phyloP scores from a whole-genome alignment of 2,888 invertebrate genomes.

The Hypolimnas misippus region DNA sequence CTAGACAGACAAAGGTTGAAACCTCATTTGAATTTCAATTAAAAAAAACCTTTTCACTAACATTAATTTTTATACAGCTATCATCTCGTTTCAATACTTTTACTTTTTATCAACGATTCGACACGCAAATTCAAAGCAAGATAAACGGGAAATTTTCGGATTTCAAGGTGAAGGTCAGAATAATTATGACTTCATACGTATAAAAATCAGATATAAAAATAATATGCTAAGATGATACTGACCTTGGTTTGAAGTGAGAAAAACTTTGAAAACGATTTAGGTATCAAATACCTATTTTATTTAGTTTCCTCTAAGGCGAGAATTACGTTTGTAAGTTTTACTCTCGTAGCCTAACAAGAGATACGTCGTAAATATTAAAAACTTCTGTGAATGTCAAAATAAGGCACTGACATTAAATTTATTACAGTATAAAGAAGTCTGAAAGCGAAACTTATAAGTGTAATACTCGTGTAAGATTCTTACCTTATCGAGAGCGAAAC shows the following conservation, averaged over 20 bases:
- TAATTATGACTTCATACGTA: slow-evolving; percentile 23
- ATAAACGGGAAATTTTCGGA: slow-evolving; percentile 23
- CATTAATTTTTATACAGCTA: not conserved
- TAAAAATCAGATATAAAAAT: slow-evolving; percentile 11
- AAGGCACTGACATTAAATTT: too few species aligned
- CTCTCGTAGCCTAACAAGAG: too few species aligned
- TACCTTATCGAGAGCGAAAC: too few species aligned
- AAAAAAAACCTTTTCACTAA: not conserved
- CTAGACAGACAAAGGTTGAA: not conserved
- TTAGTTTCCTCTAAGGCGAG: slow-evolving; percentile 10
- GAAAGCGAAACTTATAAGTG: too few species aligned
- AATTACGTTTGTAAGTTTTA: too few species aligned
- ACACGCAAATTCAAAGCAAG: slow-evolving; percentile 1
- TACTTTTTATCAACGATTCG: slow-evolving; percentile 2
- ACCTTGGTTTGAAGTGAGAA: slow-evolving; percentile 2
- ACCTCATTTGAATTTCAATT: slow-evolving; percentile 1
- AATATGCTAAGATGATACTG: slow-evolving; percentile 16
- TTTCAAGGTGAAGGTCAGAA: slow-evolving; percentile 24
- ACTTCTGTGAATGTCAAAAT: too few species aligned
- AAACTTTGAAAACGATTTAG: not conserved
- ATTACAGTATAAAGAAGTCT: too few species aligned
- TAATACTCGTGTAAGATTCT: too few species aligned
- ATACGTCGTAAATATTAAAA: too few species aligned
- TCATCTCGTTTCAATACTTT: slow-evolving; percentile 2
- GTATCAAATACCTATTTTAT: not conserved